A percentile compares a stretch with the other conserved stretches of the same genome.
phyloP scores from a whole-genome alignment of 2,113 vertebrate genomes.

The Cacatua alba region DNA sequence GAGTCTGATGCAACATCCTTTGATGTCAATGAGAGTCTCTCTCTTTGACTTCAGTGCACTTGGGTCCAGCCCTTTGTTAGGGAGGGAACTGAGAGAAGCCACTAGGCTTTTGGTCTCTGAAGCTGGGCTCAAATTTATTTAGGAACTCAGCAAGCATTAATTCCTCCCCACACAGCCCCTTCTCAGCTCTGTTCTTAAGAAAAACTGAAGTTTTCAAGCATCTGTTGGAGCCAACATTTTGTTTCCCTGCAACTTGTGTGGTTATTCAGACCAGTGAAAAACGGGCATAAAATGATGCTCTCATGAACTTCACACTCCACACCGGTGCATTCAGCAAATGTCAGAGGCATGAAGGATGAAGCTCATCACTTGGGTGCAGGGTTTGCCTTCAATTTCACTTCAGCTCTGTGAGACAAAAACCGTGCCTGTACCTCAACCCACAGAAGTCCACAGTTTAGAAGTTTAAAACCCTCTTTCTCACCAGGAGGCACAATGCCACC shows the following conservation, averaged over 20 bases:
- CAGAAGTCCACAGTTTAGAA: background rate
- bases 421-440: background rate
- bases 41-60: background rate
- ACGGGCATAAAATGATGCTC: background rate
- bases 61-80: slow-evolving; percentile 30
- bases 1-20: background rate
- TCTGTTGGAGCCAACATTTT: background rate
- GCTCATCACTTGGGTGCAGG: fast-evolving
- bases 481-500: background rate
- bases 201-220: background rate
- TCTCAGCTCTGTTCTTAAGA: background rate
- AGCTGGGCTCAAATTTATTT: background rate
- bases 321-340: background rate
- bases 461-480: background rate
- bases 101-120: background rate
- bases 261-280: background rate
- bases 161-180: background rate
- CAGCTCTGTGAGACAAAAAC: background rate
- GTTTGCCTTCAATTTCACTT: background rate
- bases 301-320: background rate
- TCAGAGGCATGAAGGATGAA: background rate
- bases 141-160: background rate
- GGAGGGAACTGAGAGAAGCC: slow-evolving; percentile 9
- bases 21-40: slow-evolving; percentile 19
- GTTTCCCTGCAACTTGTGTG: background rate